phyloP scores from a whole-genome alignment of 2,888 invertebrate species.

The Phaonia tiefii region DNA sequence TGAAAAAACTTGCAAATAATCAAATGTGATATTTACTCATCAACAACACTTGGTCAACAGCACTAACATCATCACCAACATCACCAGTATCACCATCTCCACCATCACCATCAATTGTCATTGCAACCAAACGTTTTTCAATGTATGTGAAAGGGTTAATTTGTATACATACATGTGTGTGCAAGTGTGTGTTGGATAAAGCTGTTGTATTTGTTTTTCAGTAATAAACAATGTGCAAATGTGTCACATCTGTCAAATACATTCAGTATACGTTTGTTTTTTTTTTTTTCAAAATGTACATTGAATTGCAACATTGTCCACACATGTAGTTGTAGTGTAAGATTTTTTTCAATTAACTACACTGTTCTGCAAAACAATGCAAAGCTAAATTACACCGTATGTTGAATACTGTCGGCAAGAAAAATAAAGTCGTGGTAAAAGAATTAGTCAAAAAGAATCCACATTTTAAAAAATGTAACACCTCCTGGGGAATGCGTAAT shows the following conservation, averaged over 20 bases:
- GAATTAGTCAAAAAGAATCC: too few species aligned
- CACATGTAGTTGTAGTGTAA: not conserved
- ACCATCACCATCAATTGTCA: not conserved
- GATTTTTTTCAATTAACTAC: not conserved
- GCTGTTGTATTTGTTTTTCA: not conserved
- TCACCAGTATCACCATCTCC: not conserved
- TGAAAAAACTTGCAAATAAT: conserved; percentile 21
- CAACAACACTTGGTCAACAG: conserved; percentile 29
- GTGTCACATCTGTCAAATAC: conserved; percentile 14
- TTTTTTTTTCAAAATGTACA: not conserved
- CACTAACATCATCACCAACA: too few species aligned
- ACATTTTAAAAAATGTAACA: too few species aligned
- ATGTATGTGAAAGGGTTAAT: not conserved
- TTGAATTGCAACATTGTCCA: not conserved
- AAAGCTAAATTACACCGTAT: too few species aligned
- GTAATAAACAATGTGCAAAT: conserved; percentile 1
- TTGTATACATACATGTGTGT: not conserved
- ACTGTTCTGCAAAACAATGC: too few species aligned
- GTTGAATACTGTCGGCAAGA: too few species aligned
- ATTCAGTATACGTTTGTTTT: not conserved
- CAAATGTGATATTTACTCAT: conserved; percentile 56
- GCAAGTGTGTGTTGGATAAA: not conserved
- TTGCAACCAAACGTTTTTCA: not conserved
- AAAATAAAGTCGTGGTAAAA: too few species aligned
- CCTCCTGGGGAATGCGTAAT: too few species aligned